These are phyloP conservation scores for Drosophila putrida DNA, from an alignment of 2,888 invertebrate genomes.

Conservation along the genomic window DNA sequence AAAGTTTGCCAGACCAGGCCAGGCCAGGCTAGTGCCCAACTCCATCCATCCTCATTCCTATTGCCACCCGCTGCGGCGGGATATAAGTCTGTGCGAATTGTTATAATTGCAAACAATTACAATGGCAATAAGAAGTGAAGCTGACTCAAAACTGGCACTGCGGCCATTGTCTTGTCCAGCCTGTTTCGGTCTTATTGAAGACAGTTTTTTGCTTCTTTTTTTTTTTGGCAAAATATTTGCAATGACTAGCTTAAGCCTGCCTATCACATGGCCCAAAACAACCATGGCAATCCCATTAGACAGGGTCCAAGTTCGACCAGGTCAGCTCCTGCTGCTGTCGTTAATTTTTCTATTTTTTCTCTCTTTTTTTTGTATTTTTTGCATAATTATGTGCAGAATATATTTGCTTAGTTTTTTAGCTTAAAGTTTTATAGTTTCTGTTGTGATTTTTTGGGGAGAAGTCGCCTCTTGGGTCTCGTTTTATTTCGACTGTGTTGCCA, in stretches of 20 bases:
- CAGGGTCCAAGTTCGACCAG: slow-evolving; percentile 66
- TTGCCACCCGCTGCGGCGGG: slow-evolving; percentile 66
- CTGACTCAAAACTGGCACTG: slow-evolving; percentile 25
- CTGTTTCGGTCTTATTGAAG: slow-evolving; percentile 45
- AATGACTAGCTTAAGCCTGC: slow-evolving; percentile 45
- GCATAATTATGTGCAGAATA: slow-evolving; percentile 74
- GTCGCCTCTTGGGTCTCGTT: slow-evolving; percentile 37
- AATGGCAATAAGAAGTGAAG: slow-evolving; percentile 60
- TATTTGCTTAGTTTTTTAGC: slow-evolving; percentile 40
- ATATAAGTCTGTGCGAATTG: slow-evolving; percentile 60
- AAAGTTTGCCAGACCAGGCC: slow-evolving; percentile 53
- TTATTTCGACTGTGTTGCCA: slow-evolving; percentile 61
- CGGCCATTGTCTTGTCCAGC: slow-evolving; percentile 64
- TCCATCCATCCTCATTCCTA: slow-evolving; percentile 47
- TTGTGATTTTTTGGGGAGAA: slow-evolving; percentile 37
- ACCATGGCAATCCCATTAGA: slow-evolving; percentile 65
- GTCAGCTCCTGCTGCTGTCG: slow-evolving; percentile 58
- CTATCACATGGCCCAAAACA: slow-evolving; percentile 54
- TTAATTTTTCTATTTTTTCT: neutral
- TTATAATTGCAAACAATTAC: slow-evolving; percentile 80
- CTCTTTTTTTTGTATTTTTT: slow-evolving; percentile 29
- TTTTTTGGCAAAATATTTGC: slow-evolving; percentile 39
- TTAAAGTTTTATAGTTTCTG: slow-evolving; percentile 21
- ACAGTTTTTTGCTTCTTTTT: slow-evolving; percentile 27
- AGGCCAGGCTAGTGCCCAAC: slow-evolving; percentile 22